phyloP scores from a whole-genome alignment of 2,797 vertebrate genomes.

The Eptatretus atami region DNA sequence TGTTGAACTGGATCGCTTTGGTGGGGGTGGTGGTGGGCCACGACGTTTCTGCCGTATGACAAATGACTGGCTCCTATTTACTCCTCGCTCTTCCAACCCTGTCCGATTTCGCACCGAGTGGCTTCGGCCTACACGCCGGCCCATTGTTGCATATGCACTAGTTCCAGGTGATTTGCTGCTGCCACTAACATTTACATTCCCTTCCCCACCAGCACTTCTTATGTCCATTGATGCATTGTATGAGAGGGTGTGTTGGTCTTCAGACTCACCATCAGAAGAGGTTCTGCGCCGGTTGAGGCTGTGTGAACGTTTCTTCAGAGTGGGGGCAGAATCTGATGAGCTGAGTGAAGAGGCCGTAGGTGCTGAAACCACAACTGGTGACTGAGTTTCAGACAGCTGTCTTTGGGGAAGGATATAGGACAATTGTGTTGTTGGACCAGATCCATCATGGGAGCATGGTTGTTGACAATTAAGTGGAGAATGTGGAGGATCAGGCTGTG shows the following conservation, averaged over 20 bases:
- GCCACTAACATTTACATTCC: no score
- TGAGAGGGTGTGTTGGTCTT: conserved; percentile 12
- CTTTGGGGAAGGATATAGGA: no score
- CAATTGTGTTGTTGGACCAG: conserved; percentile 22
- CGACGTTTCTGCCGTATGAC: conserved; percentile 43
- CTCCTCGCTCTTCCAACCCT: conserved; percentile 14
- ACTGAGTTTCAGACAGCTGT: no score
- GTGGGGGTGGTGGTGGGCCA: conserved; percentile 46
- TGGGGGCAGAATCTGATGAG: conserved; percentile 9
- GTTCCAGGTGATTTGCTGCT: not conserved
- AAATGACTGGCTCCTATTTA: conserved; percentile 58
- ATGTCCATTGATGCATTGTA: no score
- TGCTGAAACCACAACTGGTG: no score
- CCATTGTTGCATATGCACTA: conserved; percentile 51
- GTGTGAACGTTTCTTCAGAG: conserved; percentile 34
- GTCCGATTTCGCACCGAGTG: conserved; percentile 14
- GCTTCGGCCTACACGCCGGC: conserved; percentile 31
- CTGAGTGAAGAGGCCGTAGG: not conserved
- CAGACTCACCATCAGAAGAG: conserved; percentile 38
- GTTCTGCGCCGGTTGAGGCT: conserved; percentile 29
- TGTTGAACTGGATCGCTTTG: conserved; percentile 60
- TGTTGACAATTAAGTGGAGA: conserved; percentile 1
- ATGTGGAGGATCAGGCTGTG: conserved; percentile 11
- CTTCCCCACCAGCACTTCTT: no score
- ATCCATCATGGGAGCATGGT: conserved; percentile 23